Evolutionary conservation across 2,888 invertebrate genomes (phyloP).

Genomic region (Schizaphis graminum): DNA sequence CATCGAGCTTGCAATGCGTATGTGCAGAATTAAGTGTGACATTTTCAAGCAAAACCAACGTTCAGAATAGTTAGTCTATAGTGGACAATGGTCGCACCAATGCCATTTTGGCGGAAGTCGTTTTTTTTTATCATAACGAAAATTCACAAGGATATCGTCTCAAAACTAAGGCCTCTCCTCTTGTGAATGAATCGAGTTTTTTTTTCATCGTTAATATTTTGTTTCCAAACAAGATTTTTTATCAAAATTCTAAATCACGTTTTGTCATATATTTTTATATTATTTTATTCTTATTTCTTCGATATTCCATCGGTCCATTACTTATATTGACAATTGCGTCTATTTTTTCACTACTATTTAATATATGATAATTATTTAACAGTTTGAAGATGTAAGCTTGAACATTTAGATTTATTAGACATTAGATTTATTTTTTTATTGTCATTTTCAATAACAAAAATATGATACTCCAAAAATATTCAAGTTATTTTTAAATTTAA

Average conservation of each 20-base stretch:
- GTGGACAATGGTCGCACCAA: not conserved
- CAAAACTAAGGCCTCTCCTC: not conserved
- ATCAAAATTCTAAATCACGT: not conserved
- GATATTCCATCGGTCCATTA: not conserved
- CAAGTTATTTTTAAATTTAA: too few species aligned
- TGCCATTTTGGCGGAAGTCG: not conserved
- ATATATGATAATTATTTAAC: not conserved
- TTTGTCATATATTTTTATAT: not conserved
- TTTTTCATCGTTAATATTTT: not conserved
- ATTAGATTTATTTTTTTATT: too few species aligned
- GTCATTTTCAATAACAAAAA: too few species aligned
- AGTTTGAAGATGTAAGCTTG: not conserved
- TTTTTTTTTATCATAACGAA: not conserved
- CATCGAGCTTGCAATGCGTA: not conserved
- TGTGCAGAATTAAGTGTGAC: not conserved
- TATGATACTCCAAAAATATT: too few species aligned
- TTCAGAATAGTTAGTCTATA: not conserved
- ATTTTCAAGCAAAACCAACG: not conserved
- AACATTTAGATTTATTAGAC: too few species aligned
- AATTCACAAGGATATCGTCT: not conserved
- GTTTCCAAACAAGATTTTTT: not conserved
- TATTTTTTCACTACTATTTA: not conserved
- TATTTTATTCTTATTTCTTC: not conserved
- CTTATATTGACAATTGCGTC: not conserved
- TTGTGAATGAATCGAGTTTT: not conserved